Percentiles rank a stretch among this genome's conserved stretches.
Evolutionary conservation across 2,797 vertebrate species (phyloP).

Genomic region (Tapera naevia): DNA sequence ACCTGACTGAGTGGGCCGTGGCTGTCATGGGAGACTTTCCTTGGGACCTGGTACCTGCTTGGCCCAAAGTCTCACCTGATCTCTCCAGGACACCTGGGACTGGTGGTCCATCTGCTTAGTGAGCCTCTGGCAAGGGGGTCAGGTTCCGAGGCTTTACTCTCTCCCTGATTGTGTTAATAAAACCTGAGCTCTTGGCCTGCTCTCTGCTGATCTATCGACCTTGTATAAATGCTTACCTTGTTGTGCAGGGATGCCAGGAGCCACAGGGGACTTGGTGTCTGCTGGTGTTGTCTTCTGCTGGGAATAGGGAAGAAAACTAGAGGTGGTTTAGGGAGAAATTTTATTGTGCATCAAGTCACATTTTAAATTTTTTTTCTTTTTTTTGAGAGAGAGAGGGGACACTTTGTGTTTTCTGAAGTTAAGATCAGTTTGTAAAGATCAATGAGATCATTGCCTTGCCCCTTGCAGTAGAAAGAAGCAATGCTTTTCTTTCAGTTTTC

Average conservation of each 20-base stretch:
- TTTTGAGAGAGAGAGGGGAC: not conserved
- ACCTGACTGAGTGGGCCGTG: not conserved
- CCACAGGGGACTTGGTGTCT: not conserved
- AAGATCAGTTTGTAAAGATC: slow-evolving; percentile 16
- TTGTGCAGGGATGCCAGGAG: not conserved
- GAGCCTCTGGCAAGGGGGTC: not conserved
- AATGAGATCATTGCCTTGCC: not conserved
- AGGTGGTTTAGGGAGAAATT: not conserved
- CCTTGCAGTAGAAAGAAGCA: slow-evolving; percentile 12
- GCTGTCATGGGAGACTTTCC: not conserved
- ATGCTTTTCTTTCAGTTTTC: not conserved
- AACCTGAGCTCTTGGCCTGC: not conserved
- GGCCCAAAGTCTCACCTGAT: not conserved
- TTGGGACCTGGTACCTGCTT: not conserved
- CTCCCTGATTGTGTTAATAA: not conserved
- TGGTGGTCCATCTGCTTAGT: not conserved
- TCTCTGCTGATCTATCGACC: slow-evolving; percentile 47
- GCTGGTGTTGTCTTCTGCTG: slow-evolving; percentile 38
- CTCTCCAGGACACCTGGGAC: not conserved
- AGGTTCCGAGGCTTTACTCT: not conserved
- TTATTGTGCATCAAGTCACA: slow-evolving; percentile 17
- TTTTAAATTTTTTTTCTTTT: slow-evolving; percentile 30
- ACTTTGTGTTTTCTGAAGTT: not conserved
- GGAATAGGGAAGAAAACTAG: not conserved
- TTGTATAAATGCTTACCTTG: not conserved